Evolutionary conservation across 2,888 invertebrate genomes (phyloP), one percentile per base, ranked within the genome.

Genomic region (Strigamia transsilvanica): DNA sequence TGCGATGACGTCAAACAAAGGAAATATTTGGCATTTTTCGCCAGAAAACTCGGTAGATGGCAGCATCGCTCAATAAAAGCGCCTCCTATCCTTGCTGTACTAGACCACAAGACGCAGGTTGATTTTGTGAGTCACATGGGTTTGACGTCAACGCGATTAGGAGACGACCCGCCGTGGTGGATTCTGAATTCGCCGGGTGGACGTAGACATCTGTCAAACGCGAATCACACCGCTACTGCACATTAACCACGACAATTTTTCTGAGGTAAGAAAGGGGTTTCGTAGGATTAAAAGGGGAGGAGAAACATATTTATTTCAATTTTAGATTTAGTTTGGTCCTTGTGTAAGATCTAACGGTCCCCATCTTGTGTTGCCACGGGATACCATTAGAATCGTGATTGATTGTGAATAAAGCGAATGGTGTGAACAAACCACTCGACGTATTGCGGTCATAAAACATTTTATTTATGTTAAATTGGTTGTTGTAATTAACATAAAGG

Each of bases 91-190:
- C 38, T 38, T 38, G 38, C 38, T 38, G 4, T 2, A 9, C 38
- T 6, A 46, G 46, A 46, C 46, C 15, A 46, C 12, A 46, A 46
- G 61, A 61, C 23, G 61, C 61, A 18, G 61, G 21, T 61, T 21
- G 21, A 10, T 18, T 4, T 51, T 42, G 4, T 46, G 12, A 61
- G 61, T 61, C 61, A 61, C 61, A 61, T 61, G 61, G 23, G 61
- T 1, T 61, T 61, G 61, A 61, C 61, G 61, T 61, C 61, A 61
- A 61, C 3, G 10, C 18, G 61, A 61, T 61, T 61, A 61, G 21
- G 61, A 61, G 23, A 61, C 18, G 1, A 61, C 61, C 61, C 10
- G 21, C 61, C 21, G n/a, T 21, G 61, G 21, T 7, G 61, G 21
- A 61, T 61, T 10, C 18, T 23, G 21, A 23, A 23, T 61, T 61